Evolutionary conservation across 2,888 invertebrate species (phyloP), one percentile per base, ranked within the genome.

Genomic region (Lasiommata megera): DNA sequence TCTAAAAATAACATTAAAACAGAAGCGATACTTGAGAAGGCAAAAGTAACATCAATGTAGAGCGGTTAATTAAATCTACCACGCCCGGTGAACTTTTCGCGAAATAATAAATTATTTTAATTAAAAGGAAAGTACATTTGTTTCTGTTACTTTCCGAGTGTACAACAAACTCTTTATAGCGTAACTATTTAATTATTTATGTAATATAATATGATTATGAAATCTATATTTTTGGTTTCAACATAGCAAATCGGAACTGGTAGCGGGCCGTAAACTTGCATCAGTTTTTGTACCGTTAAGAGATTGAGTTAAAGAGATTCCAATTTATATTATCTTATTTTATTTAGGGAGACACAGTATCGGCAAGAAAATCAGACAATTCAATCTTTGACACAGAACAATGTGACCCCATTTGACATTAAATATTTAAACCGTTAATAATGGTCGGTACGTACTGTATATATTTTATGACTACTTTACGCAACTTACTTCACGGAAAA

Each of bases 81-180:
- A n/a, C n/a, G 31, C 28, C 14, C 44, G 44, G 44, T 44, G 8
- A 8, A n/a, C 28, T 28, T 44, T 16, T 44, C 12, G 14, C 14
- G 44, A 44, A 44, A 44, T 29, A 44, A 44, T 44, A 29, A 44
- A 31, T 46, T 31, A 31, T 31, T 31, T 31, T 29, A 46, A 46
- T 46, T 31, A 12, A 16, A 31, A 46, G 5, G 16, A 46, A 31
- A 46, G 46, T 46, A 46, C 29, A 9, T 44, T 46, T 46, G 11
- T 46, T 11, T 31, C 29, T 16, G 29, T 16, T 46, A 17, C 16
- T 29, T 46, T 44, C 29, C n/a, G 46, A 46, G 46, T 16, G 31
- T 31, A 11, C 11, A 29, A 9, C 23, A 12, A 16, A 31, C 14
- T 44, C 9, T 44, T 7, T 29, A 14, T 12, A 11, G 16, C 46